These are phyloP conservation scores for Phylloscopus trochilus DNA, from an alignment of 2,113 vertebrate genomes.

Conservation along the genomic window DNA sequence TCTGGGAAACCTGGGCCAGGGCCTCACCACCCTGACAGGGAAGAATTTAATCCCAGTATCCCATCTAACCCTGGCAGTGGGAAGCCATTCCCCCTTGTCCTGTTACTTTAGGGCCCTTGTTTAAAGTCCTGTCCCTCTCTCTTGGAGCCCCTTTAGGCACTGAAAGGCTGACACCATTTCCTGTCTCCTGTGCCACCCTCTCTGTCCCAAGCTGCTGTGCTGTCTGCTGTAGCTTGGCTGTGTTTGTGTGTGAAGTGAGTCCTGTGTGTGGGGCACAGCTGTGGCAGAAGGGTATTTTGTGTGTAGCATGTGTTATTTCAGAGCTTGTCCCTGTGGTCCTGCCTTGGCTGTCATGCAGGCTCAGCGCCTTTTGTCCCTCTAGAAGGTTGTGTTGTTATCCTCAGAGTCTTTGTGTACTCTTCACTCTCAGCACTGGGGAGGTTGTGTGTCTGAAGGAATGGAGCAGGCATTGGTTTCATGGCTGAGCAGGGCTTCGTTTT, in stretches of 20 bases:
- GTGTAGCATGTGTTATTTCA: accelerated
- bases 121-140: not conserved
- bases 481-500: not conserved
- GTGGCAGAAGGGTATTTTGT: not conserved
- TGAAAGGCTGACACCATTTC: not conserved
- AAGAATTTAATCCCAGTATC: not conserved
- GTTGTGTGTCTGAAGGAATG: not conserved
- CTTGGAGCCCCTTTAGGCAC: not conserved
- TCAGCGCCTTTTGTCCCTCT: not conserved
- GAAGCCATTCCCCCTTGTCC: not conserved
- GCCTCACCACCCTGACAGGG: accelerated
- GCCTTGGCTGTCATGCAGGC: not conserved
- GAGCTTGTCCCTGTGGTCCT: not conserved
- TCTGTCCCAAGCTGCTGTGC: not conserved
- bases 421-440: not conserved
- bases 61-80: not conserved
- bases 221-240: not conserved
- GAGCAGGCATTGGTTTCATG: not conserved
- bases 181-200: not conserved
- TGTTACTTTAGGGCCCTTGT: not conserved
- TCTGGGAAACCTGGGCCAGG: not conserved
- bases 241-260: not conserved
- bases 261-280: not conserved
- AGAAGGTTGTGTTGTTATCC: not conserved
- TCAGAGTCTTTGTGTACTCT: accelerated